Percentiles rank a stretch among this genome's conserved stretches.
phyloP scores from a whole-genome alignment of 2,888 invertebrate species.

The Pegoplata infirma region DNA sequence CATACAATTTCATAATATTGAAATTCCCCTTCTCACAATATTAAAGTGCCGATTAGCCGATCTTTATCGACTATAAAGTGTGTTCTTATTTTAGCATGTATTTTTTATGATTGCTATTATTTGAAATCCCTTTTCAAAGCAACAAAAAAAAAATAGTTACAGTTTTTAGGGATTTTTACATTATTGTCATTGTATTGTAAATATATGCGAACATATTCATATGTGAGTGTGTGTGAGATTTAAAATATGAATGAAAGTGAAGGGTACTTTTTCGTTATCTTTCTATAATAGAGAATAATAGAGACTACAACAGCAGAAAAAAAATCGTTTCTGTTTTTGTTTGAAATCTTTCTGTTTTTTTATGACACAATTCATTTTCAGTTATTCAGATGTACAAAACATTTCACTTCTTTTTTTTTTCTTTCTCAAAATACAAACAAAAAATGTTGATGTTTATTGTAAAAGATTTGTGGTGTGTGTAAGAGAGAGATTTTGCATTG shows the following conservation, averaged over 20 bases:
- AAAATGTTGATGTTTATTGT: neutral
- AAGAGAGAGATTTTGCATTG: conserved; percentile 34
- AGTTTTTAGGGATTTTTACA: conserved; percentile 4
- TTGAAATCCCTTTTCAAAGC: conserved; percentile 1
- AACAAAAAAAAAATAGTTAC: conserved; percentile 8
- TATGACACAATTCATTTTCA: conserved; percentile 59
- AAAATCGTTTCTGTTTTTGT: conserved; percentile 17
- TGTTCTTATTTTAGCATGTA: neutral
- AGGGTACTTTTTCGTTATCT: conserved; percentile 45
- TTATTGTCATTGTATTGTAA: conserved; percentile 1
- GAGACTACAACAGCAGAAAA: too few species aligned
- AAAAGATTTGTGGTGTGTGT: neutral
- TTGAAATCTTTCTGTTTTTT: conserved; percentile 32
- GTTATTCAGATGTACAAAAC: conserved; percentile 49
- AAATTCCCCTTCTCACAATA: too few species aligned
- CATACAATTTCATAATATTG: too few species aligned
- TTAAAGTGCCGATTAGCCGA: neutral
- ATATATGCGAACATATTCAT: too few species aligned
- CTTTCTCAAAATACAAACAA: neutral
- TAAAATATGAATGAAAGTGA: conserved; percentile 30
- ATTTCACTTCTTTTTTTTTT: conserved; percentile 32
- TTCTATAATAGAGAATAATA: neutral
- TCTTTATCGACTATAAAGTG: neutral
- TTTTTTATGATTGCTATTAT: neutral
- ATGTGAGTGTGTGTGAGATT: too few species aligned